Conservation (phyloP, 1,140 invertebrate genomes). For the Contarinia nasturtii region DNA sequence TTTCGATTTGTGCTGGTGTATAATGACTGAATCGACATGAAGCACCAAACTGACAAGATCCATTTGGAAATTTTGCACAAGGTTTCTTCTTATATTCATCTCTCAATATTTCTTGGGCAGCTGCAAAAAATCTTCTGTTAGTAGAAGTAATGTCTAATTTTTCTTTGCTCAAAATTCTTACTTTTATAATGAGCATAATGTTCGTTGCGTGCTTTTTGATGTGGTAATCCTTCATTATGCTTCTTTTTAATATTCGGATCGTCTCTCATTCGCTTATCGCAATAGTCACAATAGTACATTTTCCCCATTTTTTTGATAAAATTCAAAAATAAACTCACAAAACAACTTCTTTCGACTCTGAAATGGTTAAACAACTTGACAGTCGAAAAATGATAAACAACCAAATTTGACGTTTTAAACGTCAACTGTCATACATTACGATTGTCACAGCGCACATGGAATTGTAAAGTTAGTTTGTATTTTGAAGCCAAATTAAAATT, state of each 20-base stretch:
- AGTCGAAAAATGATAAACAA: no score
- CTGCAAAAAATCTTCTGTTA: slow-evolving; percentile 1
- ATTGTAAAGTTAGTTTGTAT: no score
- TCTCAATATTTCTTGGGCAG: background rate
- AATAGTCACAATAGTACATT: slow-evolving; percentile 28
- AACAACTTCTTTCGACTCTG: no score
- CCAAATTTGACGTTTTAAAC: no score
- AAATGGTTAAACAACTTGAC: no score
- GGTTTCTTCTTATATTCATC: background rate
- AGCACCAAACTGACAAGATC: background rate
- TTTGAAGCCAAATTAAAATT: no score
- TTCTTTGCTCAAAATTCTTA: slow-evolving; percentile 7
- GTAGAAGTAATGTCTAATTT: slow-evolving; percentile 1
- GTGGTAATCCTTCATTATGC: slow-evolving; percentile 24
- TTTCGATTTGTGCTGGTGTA: background rate
- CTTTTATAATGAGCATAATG: slow-evolving; percentile 25
- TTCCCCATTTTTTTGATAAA: slow-evolving; percentile 16
- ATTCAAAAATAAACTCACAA: no score
- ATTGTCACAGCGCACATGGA: no score
- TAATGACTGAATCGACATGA: background rate
- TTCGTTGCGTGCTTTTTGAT: slow-evolving; percentile 19
- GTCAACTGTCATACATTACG: no score
- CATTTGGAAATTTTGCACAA: background rate
- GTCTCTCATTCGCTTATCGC: slow-evolving; percentile 27
- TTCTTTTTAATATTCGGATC: slow-evolving; percentile 23